Evolutionary conservation across 37 sponge, comb jelly and placozoan species (phyloP).

Genomic region (Chondrilla cf. caribensis): DNA sequence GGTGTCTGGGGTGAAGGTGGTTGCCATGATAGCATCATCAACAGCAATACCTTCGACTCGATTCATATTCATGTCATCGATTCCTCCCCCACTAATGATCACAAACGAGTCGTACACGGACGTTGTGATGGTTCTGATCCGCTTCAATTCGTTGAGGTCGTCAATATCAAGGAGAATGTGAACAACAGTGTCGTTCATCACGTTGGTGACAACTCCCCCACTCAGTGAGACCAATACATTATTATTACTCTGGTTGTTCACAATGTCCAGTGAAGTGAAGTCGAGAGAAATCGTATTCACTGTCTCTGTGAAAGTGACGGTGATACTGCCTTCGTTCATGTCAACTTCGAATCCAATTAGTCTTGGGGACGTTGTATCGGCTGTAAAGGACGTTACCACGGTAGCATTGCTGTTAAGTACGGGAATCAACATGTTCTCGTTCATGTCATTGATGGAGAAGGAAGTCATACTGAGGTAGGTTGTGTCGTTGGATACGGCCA

Average conservation of each 20-base stretch:
- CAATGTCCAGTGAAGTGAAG: conserved; percentile 28
- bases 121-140: conserved; percentile 54
- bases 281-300: conserved; percentile 64
- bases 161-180: conserved; percentile 38
- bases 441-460: conserved; percentile 63
- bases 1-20: conserved; percentile 31
- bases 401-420: conserved; percentile 68
- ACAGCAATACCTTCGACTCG: conserved; percentile 23
- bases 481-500: conserved; percentile 61
- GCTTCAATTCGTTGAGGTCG: conserved; percentile 76
- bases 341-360: conserved; percentile 52
- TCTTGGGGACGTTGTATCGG: conserved; percentile 61
- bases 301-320: conserved; percentile 77
- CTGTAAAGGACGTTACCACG: conserved; percentile 46
- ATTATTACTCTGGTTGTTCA: conserved; percentile 37
- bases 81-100: conserved; percentile 48
- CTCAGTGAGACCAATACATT: conserved; percentile 24
- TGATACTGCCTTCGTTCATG: conserved; percentile 57
- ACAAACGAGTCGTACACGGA: conserved; percentile 45
- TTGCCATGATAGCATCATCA: conserved; percentile 34
- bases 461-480: conserved; percentile 66
- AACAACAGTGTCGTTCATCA: conserved; percentile 51
- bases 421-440: conserved; percentile 52
- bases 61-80: conserved; percentile 73
- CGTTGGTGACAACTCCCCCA: conserved; percentile 56